Conservation (phyloP, 2,113 vertebrate species). For the Coryphaenoides rupestris region DNA sequence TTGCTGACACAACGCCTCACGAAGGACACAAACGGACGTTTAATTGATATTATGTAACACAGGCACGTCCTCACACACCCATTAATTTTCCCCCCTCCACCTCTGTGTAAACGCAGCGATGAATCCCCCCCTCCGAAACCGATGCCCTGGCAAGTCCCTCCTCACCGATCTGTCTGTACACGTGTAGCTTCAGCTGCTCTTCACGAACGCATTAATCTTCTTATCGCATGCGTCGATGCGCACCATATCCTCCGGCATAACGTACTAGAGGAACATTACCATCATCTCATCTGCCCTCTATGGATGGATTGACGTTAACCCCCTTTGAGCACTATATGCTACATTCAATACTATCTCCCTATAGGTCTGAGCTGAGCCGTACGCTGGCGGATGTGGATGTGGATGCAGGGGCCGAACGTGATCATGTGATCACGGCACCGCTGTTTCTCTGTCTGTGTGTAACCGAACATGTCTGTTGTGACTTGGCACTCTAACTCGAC, state of each 20-base stretch:
- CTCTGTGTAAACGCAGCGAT: too few species aligned
- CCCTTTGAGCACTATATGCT: background rate
- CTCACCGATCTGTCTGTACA: conserved; percentile 50
- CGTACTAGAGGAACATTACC: conserved; percentile 50
- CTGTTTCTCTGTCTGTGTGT: too few species aligned
- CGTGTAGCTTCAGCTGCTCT: conserved; percentile 71
- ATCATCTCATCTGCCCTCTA: conserved; percentile 18
- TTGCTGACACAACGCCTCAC: too few species aligned
- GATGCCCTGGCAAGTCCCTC: conserved; percentile 49
- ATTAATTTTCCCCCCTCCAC: background rate
- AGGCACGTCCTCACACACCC: conserved; percentile 16
- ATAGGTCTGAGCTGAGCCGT: too few species aligned
- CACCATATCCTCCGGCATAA: conserved; percentile 35
- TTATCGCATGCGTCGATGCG: conserved; percentile 65
- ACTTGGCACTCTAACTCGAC: too few species aligned
- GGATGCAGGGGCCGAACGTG: too few species aligned
- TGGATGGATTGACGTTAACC: conserved; percentile 2
- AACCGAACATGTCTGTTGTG: too few species aligned
- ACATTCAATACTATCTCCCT: too few species aligned
- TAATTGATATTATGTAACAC: conserved; percentile 38
- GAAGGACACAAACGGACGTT: conserved; percentile 1
- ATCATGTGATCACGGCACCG: too few species aligned
- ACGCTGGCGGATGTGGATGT: too few species aligned
- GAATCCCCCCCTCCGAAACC: conserved; percentile 46
- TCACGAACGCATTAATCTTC: conserved; percentile 78